Conservation (phyloP, 2,888 invertebrate species). For the Galerucella calmariensis region DNA sequence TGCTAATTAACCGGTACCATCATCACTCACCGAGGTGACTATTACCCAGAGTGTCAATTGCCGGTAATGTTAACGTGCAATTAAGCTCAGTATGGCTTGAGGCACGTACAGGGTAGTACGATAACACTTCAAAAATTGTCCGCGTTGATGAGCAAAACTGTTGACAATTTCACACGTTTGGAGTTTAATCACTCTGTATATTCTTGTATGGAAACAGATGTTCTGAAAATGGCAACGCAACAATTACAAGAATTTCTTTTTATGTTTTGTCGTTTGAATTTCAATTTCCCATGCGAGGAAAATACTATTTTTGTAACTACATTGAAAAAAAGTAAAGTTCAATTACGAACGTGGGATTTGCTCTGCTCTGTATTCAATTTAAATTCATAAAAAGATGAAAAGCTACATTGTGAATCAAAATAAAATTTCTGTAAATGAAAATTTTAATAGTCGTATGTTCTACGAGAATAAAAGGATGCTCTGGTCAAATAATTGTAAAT, state of each 20-base stretch:
- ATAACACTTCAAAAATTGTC: neutral
- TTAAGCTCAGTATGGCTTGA: neutral
- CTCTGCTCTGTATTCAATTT: neutral
- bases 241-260: conserved; percentile 9
- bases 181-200: neutral
- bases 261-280: conserved; percentile 11
- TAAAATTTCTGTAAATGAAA: too few species aligned
- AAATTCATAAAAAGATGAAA: neutral
- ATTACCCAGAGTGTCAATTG: neutral
- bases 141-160: neutral
- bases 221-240: conserved; percentile 9
- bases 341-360: neutral
- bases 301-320: conserved; percentile 3
- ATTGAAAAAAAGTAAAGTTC: neutral
- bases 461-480: too few species aligned
- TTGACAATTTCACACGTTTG: neutral
- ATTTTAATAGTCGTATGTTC: too few species aligned
- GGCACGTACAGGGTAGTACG: neutral
- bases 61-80: neutral
- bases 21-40: neutral
- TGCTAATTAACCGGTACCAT: neutral
- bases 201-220: conserved; percentile 4
- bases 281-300: conserved; percentile 14
- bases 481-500: too few species aligned
- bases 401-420: too few species aligned